Conservation (phyloP, 2,113 vertebrate genomes). For the Vulpes vulpes region DNA sequence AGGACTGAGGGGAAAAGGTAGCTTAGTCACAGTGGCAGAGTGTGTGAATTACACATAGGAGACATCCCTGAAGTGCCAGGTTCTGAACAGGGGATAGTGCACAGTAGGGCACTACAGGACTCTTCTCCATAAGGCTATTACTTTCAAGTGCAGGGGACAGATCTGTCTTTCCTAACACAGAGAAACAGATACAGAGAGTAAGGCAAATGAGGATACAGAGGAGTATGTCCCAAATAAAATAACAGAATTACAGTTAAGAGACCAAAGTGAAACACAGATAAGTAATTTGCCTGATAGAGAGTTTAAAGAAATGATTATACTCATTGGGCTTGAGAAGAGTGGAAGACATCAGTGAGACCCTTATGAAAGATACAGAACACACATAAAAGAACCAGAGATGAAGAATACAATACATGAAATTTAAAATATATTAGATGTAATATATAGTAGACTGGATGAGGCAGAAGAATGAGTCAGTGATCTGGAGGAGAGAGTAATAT, state of each 20-base stretch:
- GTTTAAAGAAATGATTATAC: neutral
- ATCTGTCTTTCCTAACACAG: neutral
- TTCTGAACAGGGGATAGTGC: neutral
- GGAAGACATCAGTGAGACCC: neutral
- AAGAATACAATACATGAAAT: neutral
- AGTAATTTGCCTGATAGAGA: neutral
- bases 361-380: neutral
- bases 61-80: neutral
- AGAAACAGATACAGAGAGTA: neutral
- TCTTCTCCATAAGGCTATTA: neutral
- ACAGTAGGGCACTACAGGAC: neutral
- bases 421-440: neutral
- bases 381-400: neutral
- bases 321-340: neutral
- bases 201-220: neutral
- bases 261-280: neutral
- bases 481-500: neutral
- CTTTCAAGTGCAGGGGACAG: neutral
- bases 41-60: neutral
- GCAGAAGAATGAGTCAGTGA: neutral
- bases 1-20: neutral
- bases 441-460: neutral
- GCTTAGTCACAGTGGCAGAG: neutral
- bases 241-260: neutral
- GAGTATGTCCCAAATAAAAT: neutral